Conservation (phyloP, 2,888 invertebrate genomes). For the Drosophila colorata region DNA sequence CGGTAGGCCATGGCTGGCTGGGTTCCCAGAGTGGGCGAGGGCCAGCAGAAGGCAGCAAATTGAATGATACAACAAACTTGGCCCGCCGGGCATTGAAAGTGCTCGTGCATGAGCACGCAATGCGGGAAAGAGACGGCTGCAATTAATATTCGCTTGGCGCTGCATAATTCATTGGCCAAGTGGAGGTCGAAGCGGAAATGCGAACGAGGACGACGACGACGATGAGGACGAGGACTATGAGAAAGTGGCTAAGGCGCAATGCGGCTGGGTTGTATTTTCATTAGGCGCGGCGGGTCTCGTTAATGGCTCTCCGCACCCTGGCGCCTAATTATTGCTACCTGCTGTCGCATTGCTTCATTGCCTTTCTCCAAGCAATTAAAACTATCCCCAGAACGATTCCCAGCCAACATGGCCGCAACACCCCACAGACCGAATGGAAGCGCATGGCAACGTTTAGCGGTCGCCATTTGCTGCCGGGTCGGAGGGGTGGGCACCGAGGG, state of each 20-base stretch:
- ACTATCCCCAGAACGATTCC: slow-evolving; percentile 30
- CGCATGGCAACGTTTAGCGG: slow-evolving; percentile 75
- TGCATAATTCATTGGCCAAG: slow-evolving; percentile 58
- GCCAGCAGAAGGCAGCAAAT: slow-evolving; percentile 51
- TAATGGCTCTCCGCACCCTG: slow-evolving; percentile 34
- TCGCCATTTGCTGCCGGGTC: slow-evolving; percentile 65
- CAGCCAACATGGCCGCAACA: slow-evolving; percentile 62
- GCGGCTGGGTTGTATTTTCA: slow-evolving; percentile 64
- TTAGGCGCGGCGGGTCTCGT: slow-evolving; percentile 49
- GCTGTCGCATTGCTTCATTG: slow-evolving; percentile 43
- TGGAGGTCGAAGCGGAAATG: not conserved
- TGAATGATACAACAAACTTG: slow-evolving; percentile 63
- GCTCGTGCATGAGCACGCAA: slow-evolving; percentile 56
- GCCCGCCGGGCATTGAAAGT: slow-evolving; percentile 24
- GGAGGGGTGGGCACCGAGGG: slow-evolving; percentile 6
- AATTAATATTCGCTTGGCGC: slow-evolving; percentile 60
- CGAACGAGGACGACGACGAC: not conserved
- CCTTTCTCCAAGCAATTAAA: slow-evolving; percentile 64
- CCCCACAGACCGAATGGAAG: slow-evolving; percentile 63
- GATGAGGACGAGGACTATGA: not conserved
- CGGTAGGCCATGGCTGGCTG: not conserved
- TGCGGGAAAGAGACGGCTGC: slow-evolving; percentile 45
- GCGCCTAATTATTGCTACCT: slow-evolving; percentile 60
- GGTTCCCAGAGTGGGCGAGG: slow-evolving; percentile 34
- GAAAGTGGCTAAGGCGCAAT: slow-evolving; percentile 2